Conservation (phyloP, 2,797 vertebrate species). For the Hemibagrus guttatus region DNA sequence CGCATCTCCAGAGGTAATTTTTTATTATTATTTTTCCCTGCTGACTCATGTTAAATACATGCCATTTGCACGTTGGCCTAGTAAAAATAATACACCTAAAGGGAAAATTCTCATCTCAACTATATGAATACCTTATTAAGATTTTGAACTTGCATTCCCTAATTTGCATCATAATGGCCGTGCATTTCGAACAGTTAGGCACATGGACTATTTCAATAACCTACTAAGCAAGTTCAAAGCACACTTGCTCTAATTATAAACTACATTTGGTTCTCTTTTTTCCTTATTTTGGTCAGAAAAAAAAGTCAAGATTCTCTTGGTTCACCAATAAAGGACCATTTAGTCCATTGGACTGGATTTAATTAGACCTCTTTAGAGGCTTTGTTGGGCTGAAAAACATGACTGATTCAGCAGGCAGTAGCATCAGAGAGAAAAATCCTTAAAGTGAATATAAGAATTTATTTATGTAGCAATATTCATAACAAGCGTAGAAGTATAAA, state of each 20-base stretch:
- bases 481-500: neutral
- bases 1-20: slow-evolving; percentile 94
- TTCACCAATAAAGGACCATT: neutral
- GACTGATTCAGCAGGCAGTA: neutral
- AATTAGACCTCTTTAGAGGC: neutral
- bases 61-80: neutral
- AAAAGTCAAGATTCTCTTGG: neutral
- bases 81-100: neutral
- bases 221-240: neutral
- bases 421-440: neutral
- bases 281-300: neutral
- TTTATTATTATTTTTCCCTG: neutral
- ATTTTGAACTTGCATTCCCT: neutral
- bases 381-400: neutral
- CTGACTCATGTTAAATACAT: slow-evolving; percentile 3
- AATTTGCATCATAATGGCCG: neutral
- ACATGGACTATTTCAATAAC: neutral
- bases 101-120: neutral
- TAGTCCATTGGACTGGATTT: neutral
- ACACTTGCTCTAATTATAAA: neutral
- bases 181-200: neutral
- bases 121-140: neutral
- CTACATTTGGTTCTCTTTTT: neutral
- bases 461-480: neutral
- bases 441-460: neutral